These are phyloP conservation scores for Drosophila funebris DNA, from an alignment of 1,140 invertebrate species.

Conservation along the genomic window DNA sequence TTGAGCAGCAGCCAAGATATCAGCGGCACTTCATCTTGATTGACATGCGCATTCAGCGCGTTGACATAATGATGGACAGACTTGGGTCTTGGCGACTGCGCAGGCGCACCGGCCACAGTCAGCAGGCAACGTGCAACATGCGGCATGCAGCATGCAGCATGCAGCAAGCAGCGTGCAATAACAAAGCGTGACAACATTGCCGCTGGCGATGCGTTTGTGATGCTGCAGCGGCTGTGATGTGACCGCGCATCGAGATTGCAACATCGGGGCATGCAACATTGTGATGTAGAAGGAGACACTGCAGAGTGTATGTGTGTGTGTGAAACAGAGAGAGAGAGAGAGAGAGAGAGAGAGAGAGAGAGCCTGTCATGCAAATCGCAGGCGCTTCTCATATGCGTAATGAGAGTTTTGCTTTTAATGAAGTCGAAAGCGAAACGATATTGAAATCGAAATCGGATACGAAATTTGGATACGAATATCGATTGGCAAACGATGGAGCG, in stretches of 20 bases:
- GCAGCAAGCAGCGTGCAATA: constrained; percentile 39
- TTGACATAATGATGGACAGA: constrained; percentile 84
- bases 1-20: constrained; percentile 41
- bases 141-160: constrained; percentile 19
- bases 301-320: too few relatives aligned
- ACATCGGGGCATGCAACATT: neutral
- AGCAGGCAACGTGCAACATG: constrained; percentile 10
- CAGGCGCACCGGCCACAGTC: constrained; percentile 31
- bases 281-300: neutral
- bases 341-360: neutral
- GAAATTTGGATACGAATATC: neutral
- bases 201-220: constrained; percentile 51
- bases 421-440: constrained; percentile 28
- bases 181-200: constrained; percentile 43
- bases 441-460: constrained; percentile 7
- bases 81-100: constrained; percentile 43
- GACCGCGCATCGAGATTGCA: constrained; percentile 39
- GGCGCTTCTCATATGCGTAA: constrained; percentile 66
- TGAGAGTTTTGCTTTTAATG: constrained; percentile 54
- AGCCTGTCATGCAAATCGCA: constrained; percentile 19
- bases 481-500: constrained; percentile 43
- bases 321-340: neutral
- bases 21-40: constrained; percentile 83
- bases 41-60: constrained; percentile 83
- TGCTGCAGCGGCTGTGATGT: constrained; percentile 34